Base-by-base conservation (phyloP, 2,888 invertebrate species). In the Eucriotettix oculatus region DNA sequence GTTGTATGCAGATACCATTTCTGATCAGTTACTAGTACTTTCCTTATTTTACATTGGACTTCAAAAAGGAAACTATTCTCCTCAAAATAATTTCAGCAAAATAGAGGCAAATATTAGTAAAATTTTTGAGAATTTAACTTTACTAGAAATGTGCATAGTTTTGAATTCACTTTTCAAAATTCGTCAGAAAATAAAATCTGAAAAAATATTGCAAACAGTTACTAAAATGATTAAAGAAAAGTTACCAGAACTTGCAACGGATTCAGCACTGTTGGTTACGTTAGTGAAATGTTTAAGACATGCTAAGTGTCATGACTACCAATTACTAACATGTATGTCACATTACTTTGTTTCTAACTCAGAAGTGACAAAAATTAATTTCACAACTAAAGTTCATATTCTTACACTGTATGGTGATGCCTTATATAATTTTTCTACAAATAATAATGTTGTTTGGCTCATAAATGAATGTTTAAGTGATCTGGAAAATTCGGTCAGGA, bases 361-460 rank as follows among this genome's bases (percentile, higher is more conserved):
- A 65, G 64, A 71, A 54, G 66, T 76, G 61, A 64, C 65, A 17
- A 71, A 73, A 17, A 70, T 76, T 54, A 69, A 71, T 9, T 72
- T 76, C 64, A 64, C 69, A n/a, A 68, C 68, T 0, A 65, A 71
- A 40, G 70, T 72, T 58, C 75, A 77, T 64, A 70, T 77, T 48
- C 65, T 76, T 64, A 71, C 73, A 10, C 61, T 75, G 56, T 77
- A 72, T 68, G 71, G 74, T 0, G 73, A 74, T 65, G 70, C 69
- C 60, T 66, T 70, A 48, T 71, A 72, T 65, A n/a, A 40, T 41
- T 57, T 16, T 41, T 29, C 29, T 29, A 29, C 29, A 29, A 7
- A 29, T 7, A 29, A 29, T 29, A 29, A 29, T 29, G 29, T 29
- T 29, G 29, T 29, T 29, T 29, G 2, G 29, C 29, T 29, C 29